Evolutionary conservation across 1,140 invertebrate genomes (phyloP), one percentile per base, ranked within the genome.

Genomic region (Dendroctonus valens): DNA sequence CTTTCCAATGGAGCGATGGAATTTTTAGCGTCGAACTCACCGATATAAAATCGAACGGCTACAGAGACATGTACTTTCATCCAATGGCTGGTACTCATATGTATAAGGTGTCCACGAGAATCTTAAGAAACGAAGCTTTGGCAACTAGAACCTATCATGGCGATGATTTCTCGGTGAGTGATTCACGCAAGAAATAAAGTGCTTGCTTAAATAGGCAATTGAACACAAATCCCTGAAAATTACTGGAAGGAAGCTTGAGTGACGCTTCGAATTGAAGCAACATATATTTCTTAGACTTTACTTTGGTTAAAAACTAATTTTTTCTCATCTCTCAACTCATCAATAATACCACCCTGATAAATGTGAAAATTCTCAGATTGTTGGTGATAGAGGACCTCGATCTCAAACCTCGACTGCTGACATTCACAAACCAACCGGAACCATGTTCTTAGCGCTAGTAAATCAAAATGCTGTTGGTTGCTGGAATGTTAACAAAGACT

Each of bases 1-100:
- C 67, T 48, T 90, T 89, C 72, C 86, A 88, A 75, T 90, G 88
- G 88, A 85, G 83, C 51, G 89, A 91, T 71, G 89, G 89, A 0
- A 77, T 91, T 5, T 90, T 91, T 73, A 89, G 87, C 58, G 73
- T 88, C 0, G 84, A 85, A 0, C 69, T 90, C 39, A 85, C 86
- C 0, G 82, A 83, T 0, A 73, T 82, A 2, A 79, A 81, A 5
- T 55, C 71, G 0, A 78, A 85, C 67, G 84, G 83, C 7, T 84
- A 79, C 70, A 81, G 83, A 44, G 81, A 79, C 38, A 81, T 85
- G 0, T 89, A 86, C 73, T 91, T 90, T 80, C 89, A 90, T 75
- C 79, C 89, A 0, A 83, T 90, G 83, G 83, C 86, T 15, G 86
- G 86, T 15, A 81, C 78, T 7, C 76, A 85, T 39, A 86, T 89